These are phyloP conservation scores for Saimiri boliviensis DNA, from an alignment of 2,113 vertebrate species.

Conservation along the genomic window DNA sequence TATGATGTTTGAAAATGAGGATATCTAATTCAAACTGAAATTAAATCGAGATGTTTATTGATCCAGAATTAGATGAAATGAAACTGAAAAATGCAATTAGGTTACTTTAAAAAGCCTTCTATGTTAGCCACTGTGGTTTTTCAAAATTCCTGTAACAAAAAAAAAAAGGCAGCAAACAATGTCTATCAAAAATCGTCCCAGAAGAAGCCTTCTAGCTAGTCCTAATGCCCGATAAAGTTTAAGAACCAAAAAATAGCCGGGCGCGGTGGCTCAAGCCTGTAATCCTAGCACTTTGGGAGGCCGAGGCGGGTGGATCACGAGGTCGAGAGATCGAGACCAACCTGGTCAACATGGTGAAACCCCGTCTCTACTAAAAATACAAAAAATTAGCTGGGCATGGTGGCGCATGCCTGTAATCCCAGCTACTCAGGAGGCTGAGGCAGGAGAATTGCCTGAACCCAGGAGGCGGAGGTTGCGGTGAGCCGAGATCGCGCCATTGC, in stretches of 20 bases:
- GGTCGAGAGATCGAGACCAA: too few relatives aligned
- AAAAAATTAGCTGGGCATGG: too few relatives aligned
- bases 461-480: too few relatives aligned
- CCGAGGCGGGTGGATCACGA: too few relatives aligned
- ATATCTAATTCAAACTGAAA: background rate
- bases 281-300: too few relatives aligned
- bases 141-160: background rate
- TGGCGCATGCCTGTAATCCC: too few relatives aligned
- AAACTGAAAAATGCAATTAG: background rate
- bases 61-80: background rate
- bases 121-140: background rate
- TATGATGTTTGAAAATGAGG: background rate
- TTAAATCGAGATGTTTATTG: background rate
- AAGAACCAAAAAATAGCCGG: background rate
- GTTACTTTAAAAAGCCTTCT: constrained; percentile 26
- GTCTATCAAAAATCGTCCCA: background rate
- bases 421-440: too few relatives aligned
- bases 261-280: too few relatives aligned
- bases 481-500: too few relatives aligned
- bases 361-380: too few relatives aligned
- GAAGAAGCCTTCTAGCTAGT: background rate
- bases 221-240: background rate
- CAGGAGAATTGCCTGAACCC: too few relatives aligned
- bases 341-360: too few relatives aligned
- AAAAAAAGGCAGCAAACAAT: background rate